Evolutionary conservation across 2,888 invertebrate species (phyloP), one percentile per base, ranked within the genome.

Genomic region (Cylindroiulus punctatus): DNA sequence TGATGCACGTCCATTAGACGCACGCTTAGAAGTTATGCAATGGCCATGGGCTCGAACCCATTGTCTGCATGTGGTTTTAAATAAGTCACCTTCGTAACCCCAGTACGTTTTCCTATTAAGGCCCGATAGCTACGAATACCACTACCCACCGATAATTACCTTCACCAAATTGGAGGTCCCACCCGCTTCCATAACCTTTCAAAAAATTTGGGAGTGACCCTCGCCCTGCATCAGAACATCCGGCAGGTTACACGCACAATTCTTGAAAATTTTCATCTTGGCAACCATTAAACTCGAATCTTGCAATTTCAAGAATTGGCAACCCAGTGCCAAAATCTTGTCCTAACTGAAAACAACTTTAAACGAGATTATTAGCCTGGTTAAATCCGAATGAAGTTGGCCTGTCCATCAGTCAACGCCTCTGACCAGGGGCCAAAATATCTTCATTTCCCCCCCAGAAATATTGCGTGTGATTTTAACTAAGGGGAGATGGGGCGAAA

Each of bases 181-280:
- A 76, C 76, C 76, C 76, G 76, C 76, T 76, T 76, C 30, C 76
- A 30, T 76, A 76, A 76, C 76, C 76, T 76, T 76, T 76, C 30
- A 76, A 30, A 76, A 57, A 30, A 76, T 76, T 76, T 30, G 3
- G 76, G 76, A 76, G 26, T 30, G 76, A 76, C 76, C 30, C 76
- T 30, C 1, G 14, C 76, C 76, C 76, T 76, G 8, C 76, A 76
- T 14, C 14, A 76, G 14, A 30, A 76, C 76, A 76, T 76, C 76
- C 76, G 76, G 76, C 30, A n/a, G n/a, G n/a, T n/a, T n/a, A n/a
- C n/a, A 30, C 26, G 12, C 76, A 76, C 8, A 14, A 30, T 76
- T 76, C 76, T 76, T 14, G 2, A 30, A 30, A 30, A 76, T 26
- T 76, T 76, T 76, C 76, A 30, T 76, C 3, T 76, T 14, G 12